phyloP scores from a whole-genome alignment of 1,140 invertebrate genomes.

The Drosophila nasuta region DNA sequence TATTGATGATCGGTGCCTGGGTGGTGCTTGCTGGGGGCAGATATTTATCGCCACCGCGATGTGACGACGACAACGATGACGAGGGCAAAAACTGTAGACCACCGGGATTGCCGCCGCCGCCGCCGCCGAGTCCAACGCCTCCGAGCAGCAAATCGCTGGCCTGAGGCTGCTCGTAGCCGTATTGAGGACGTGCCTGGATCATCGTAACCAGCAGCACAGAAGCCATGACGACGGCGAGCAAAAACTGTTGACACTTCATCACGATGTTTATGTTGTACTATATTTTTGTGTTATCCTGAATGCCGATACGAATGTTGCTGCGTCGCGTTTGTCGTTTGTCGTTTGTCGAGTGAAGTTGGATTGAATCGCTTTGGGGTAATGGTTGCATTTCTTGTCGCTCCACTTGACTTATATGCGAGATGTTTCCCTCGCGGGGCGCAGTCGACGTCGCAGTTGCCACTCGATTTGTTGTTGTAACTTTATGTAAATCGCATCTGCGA shows the following conservation, averaged over 20 bases:
- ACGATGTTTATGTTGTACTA: background rate
- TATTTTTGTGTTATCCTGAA: constrained; percentile 42
- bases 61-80: constrained; percentile 36
- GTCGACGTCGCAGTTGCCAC: constrained; percentile 14
- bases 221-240: constrained; percentile 30
- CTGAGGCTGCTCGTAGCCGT: constrained; percentile 71
- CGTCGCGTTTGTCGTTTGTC: constrained; percentile 37
- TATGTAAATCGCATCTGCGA: constrained; percentile 61
- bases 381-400: constrained; percentile 75
- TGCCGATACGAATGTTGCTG: constrained; percentile 27
- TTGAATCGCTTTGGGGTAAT: constrained; percentile 69
- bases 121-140: constrained; percentile 23
- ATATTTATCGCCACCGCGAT: constrained; percentile 80
- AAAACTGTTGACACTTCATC: constrained; percentile 26
- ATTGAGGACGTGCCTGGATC: constrained; percentile 70
- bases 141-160: constrained; percentile 34
- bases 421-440: constrained; percentile 31
- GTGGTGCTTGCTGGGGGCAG: constrained; percentile 75
- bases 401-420: constrained; percentile 78
- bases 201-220: constrained; percentile 29
- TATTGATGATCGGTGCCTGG: constrained; percentile 75
- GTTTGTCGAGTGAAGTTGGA: constrained; percentile 13
- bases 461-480: constrained; percentile 57
- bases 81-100: constrained; percentile 17
- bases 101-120: constrained; percentile 6